Evolutionary conservation across 2,113 vertebrate genomes (phyloP).

Genomic region (Cyprinodon variegatus): DNA sequence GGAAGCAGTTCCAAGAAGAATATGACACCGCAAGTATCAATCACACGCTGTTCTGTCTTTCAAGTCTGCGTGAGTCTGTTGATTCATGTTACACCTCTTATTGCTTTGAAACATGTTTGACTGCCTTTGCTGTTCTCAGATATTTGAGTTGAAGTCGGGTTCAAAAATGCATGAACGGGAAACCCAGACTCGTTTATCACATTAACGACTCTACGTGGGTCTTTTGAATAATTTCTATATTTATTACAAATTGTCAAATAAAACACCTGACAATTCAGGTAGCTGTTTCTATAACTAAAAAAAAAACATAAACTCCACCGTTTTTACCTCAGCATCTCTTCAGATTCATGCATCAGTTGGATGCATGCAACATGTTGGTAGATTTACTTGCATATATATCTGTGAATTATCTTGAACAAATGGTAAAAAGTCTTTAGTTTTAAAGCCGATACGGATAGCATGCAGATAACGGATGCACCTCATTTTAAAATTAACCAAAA

Average conservation of each 20-base stretch:
- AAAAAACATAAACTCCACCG: not conserved
- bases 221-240: not conserved
- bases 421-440: no score
- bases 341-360: no score
- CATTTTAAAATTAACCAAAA: no score
- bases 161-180: slow-evolving; percentile 1
- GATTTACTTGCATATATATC: no score
- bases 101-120: slow-evolving; percentile 15
- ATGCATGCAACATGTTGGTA: no score
- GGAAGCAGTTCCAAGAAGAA: slow-evolving; percentile 31
- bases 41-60: slow-evolving; percentile 32
- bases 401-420: no score
- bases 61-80: slow-evolving; percentile 9
- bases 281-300: not conserved
- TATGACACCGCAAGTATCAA: slow-evolving; percentile 48
- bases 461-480: no score
- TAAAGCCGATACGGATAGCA: no score
- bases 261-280: not conserved
- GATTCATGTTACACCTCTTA: slow-evolving; percentile 6
- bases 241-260: not conserved
- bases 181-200: not conserved
- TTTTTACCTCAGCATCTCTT: no score
- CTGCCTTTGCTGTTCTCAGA: not conserved
- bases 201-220: not conserved
- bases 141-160: slow-evolving; percentile 3